These are phyloP conservation scores for Leptinotarsa tumamoca DNA, from an alignment of 2,888 invertebrate genomes.

Conservation along the genomic window DNA sequence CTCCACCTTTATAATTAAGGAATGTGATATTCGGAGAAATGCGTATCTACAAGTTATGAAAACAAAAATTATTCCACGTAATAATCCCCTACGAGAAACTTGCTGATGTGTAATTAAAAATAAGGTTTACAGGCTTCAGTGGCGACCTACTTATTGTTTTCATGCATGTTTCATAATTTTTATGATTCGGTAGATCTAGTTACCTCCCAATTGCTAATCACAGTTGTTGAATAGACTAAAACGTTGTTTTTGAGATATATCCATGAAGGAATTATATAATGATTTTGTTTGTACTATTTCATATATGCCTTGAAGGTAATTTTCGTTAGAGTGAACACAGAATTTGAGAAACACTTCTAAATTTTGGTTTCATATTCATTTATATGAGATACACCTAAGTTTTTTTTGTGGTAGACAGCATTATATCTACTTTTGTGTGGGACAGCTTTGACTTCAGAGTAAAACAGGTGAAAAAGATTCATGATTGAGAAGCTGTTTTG, in stretches of 20 bases:
- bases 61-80: constrained; percentile 25
- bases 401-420: too few relatives aligned
- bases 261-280: background rate
- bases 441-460: too few relatives aligned
- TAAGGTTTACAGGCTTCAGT: constrained; percentile 23
- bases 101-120: constrained; percentile 13
- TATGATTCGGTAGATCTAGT: constrained; percentile 1
- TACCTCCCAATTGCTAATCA: background rate
- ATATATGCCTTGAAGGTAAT: too few relatives aligned
- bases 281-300: background rate
- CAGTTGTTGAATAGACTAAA: background rate
- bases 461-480: too few relatives aligned
- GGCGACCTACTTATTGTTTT: constrained; percentile 1
- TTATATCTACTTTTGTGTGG: too few relatives aligned
- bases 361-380: too few relatives aligned
- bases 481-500: too few relatives aligned
- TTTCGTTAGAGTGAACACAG: too few relatives aligned
- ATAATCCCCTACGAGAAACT: constrained; percentile 10
- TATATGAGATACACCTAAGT: too few relatives aligned
- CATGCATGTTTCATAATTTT: constrained; percentile 16
- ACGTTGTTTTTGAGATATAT: constrained; percentile 11
- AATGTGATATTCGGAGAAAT: constrained; percentile 7
- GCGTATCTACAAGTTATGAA: constrained; percentile 1
- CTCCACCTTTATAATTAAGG: constrained; percentile 8
- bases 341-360: too few relatives aligned